Conservation (phyloP, 2,888 invertebrate species). For the Tipula helvola region DNA sequence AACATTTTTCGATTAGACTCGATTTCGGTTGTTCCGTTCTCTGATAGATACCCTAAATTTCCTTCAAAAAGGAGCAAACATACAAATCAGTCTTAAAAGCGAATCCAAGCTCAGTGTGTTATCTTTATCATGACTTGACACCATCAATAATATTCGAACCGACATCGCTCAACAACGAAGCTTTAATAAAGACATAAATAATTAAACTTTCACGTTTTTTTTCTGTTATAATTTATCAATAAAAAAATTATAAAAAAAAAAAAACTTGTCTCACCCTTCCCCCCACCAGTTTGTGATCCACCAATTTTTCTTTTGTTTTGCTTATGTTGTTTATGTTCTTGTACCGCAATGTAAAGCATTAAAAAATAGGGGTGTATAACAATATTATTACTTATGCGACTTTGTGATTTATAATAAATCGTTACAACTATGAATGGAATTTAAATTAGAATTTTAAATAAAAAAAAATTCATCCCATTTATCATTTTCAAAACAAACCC, state of each 20-base stretch:
- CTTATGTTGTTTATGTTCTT: background rate
- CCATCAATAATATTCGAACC: background rate
- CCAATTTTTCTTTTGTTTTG: background rate
- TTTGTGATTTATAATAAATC: background rate
- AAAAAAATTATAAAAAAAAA: background rate
- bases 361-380: background rate
- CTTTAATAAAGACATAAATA: constrained; percentile 9
- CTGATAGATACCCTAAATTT: no score
- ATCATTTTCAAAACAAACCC: background rate
- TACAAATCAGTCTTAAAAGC: no score
- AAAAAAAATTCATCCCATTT: background rate
- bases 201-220: background rate
- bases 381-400: background rate
- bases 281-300: background rate
- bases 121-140: background rate
- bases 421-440: background rate
- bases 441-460: background rate
- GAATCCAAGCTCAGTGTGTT: background rate
- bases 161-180: background rate
- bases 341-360: background rate
- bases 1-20: no score
- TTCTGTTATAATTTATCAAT: background rate
- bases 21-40: no score
- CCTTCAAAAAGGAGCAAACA: no score
- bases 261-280: background rate